Percentiles rank a stretch among this genome's conserved stretches.
Evolutionary conservation across 1,140 invertebrate genomes (phyloP).

Genomic region (Mercenaria mercenaria): DNA sequence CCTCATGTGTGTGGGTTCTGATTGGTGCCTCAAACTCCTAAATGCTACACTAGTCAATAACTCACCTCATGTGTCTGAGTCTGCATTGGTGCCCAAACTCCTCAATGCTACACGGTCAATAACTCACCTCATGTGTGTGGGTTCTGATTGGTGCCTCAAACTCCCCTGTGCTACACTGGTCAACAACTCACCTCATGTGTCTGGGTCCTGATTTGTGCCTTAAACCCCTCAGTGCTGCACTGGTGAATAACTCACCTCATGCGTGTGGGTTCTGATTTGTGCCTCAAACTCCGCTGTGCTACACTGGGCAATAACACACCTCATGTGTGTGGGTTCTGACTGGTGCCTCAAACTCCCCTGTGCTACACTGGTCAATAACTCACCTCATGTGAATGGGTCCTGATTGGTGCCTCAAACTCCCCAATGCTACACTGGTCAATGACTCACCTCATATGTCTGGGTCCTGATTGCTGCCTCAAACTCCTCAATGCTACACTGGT

Average conservation of each 20-base stretch:
- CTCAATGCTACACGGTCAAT: slow-evolving; percentile 86
- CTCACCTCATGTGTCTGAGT: slow-evolving; percentile 87
- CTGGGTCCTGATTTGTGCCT: slow-evolving; percentile 84
- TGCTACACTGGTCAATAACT: slow-evolving; percentile 86
- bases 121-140: slow-evolving; percentile 87
- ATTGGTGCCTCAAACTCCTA: slow-evolving; percentile 84
- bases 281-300: slow-evolving; percentile 83
- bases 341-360: slow-evolving; percentile 84
- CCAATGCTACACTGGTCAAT: slow-evolving; percentile 87
- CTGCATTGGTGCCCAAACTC: slow-evolving; percentile 84
- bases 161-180: slow-evolving; percentile 85
- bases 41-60: slow-evolving; percentile 86
- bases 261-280: slow-evolving; percentile 86
- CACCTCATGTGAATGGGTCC: slow-evolving; percentile 87
- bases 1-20: slow-evolving; percentile 87
- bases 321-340: slow-evolving; percentile 87
- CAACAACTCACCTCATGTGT: slow-evolving; percentile 88
- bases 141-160: slow-evolving; percentile 85
- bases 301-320: slow-evolving; percentile 88
- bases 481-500: slow-evolving; percentile 85
- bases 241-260: slow-evolving; percentile 88
- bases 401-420: slow-evolving; percentile 84
- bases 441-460: slow-evolving; percentile 87
- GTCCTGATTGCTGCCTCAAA: slow-evolving; percentile 85
- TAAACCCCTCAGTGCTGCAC: slow-evolving; percentile 84